Conservation (phyloP, 2,888 invertebrate species). For the Cephus rjabovi region DNA sequence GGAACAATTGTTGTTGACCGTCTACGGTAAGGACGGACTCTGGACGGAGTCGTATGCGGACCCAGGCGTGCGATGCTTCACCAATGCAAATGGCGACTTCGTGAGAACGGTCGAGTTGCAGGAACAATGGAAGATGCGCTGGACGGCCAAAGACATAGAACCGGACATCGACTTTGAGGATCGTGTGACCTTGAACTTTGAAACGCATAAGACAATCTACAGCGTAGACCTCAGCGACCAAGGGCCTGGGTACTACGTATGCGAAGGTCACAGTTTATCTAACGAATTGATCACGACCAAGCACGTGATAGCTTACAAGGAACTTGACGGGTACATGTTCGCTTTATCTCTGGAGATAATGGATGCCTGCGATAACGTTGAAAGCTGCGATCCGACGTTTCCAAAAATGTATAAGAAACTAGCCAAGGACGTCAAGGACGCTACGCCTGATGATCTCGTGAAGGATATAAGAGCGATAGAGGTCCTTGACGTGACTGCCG, state of each 20-base stretch:
- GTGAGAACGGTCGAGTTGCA: slow-evolving; percentile 67
- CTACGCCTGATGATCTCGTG: slow-evolving; percentile 59
- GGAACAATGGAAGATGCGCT: slow-evolving; percentile 49
- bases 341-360: slow-evolving; percentile 50
- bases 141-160: slow-evolving; percentile 29
- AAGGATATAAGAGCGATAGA: slow-evolving; percentile 70
- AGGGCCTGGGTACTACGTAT: slow-evolving; percentile 75
- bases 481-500: slow-evolving; percentile 63
- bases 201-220: slow-evolving; percentile 66
- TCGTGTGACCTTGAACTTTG: slow-evolving; percentile 25
- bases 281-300: slow-evolving; percentile 64
- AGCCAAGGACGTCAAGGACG: slow-evolving; percentile 33
- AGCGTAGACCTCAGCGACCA: slow-evolving; percentile 69
- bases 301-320: slow-evolving; percentile 68
- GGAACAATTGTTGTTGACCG: slow-evolving; percentile 57
- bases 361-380: slow-evolving; percentile 38
- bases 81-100: slow-evolving; percentile 70
- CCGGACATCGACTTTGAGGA: slow-evolving; percentile 21
- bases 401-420: slow-evolving; percentile 22
- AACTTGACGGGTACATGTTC: slow-evolving; percentile 52
- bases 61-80: slow-evolving; percentile 72
- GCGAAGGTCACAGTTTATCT: slow-evolving; percentile 70
- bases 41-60: slow-evolving; percentile 68
- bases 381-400: slow-evolving; percentile 32
- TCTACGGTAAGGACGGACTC: slow-evolving; percentile 71